Conservation (phyloP, 2,797 vertebrate species). For the Clarias laeviceps region DNA sequence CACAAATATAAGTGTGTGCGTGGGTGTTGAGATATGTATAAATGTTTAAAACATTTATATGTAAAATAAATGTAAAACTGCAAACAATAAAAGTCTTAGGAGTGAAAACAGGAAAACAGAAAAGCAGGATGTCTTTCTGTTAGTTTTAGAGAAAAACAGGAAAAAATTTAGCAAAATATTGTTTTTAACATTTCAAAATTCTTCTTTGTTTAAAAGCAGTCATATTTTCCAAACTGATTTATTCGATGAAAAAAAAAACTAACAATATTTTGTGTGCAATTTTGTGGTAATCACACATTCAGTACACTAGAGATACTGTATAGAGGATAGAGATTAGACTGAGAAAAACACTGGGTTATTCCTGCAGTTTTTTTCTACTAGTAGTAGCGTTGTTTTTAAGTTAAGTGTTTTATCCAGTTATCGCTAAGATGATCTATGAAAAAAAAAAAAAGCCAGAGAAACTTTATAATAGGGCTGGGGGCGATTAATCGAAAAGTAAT, state of each 20-base stretch:
- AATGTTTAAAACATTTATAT: not conserved
- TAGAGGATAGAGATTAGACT: not conserved
- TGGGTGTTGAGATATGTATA: not conserved
- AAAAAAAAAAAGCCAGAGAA: not conserved
- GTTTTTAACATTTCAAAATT: not conserved
- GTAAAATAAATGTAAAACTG: not conserved
- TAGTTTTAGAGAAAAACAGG: not conserved
- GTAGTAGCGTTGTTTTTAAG: not conserved
- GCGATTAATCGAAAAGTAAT: too few relatives aligned
- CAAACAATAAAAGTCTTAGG: not conserved
- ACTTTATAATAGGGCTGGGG: not conserved
- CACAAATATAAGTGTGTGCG: not conserved
- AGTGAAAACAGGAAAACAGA: not conserved
- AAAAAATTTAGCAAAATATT: not conserved
- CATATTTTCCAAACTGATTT: not conserved
- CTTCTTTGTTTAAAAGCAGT: not conserved
- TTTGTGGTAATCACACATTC: not conserved
- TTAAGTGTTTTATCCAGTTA: not conserved
- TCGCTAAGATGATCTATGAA: too few relatives aligned
- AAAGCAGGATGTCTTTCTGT: not conserved
- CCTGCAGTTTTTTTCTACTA: not conserved
- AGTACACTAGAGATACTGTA: too few relatives aligned
- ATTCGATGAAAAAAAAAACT: too few relatives aligned
- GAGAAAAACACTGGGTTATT: not conserved
- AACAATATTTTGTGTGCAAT: not conserved